Conservation (phyloP, 2,888 invertebrate genomes). For the Hedychridium roseum region DNA sequence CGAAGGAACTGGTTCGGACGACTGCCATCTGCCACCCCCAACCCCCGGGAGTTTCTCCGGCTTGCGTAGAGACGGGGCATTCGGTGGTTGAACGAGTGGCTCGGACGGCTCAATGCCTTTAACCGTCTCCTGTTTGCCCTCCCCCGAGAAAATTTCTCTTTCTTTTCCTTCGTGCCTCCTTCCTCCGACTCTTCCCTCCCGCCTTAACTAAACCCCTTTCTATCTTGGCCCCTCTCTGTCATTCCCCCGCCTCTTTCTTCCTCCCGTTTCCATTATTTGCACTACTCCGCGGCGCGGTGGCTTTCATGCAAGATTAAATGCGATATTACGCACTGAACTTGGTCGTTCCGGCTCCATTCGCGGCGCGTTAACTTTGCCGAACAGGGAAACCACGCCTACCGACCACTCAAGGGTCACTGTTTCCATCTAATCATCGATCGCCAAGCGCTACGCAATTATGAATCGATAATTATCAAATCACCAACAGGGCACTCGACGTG, state of each 20-base stretch:
- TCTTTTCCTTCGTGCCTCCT: neutral
- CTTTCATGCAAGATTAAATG: slow-evolving; percentile 61
- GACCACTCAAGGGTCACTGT: too few species aligned
- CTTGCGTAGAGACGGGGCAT: slow-evolving; percentile 36
- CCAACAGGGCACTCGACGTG: too few species aligned
- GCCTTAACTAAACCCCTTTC: slow-evolving; percentile 18
- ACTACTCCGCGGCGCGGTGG: slow-evolving; percentile 46
- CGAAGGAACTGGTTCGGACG: slow-evolving; percentile 51
- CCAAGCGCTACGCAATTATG: too few species aligned
- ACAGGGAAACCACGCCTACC: too few species aligned
- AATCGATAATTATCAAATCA: too few species aligned
- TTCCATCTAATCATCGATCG: too few species aligned
- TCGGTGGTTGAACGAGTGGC: slow-evolving; percentile 46
- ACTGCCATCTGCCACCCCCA: slow-evolving; percentile 59
- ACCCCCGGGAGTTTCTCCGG: slow-evolving; percentile 45
- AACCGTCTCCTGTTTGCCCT: slow-evolving; percentile 51
- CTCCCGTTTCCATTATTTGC: slow-evolving; percentile 43
- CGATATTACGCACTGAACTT: slow-evolving; percentile 60
- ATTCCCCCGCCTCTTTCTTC: slow-evolving; percentile 47
- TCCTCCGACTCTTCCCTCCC: neutral
- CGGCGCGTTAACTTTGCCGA: slow-evolving; percentile 24
- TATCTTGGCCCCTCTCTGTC: slow-evolving; percentile 7
- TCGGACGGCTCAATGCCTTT: slow-evolving; percentile 59
- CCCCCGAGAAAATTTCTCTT: slow-evolving; percentile 38
- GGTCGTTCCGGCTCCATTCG: too few species aligned